A percentile compares a stretch with the other conserved stretches of the same genome.
phyloP scores from a whole-genome alignment of 2,888 invertebrate species.

The Catocala nupta region DNA sequence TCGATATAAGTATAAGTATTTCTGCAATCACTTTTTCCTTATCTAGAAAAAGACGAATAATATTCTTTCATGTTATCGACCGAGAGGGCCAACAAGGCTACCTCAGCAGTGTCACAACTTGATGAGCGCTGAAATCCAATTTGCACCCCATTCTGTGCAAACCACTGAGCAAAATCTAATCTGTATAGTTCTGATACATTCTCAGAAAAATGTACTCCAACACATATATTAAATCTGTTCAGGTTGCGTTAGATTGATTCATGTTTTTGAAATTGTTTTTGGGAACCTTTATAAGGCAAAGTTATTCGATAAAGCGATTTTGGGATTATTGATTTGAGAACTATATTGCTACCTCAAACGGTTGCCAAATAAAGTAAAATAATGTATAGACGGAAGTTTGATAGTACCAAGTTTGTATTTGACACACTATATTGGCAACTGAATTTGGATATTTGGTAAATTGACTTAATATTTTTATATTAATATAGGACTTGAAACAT shows the following conservation, averaged over 20 bases:
- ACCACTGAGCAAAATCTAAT: constrained; percentile 35
- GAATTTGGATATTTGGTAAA: too few relatives aligned
- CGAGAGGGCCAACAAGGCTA: constrained; percentile 7
- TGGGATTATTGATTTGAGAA: background rate
- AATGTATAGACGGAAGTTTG: too few relatives aligned
- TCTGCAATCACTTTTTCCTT: constrained; percentile 5
- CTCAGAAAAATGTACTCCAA: constrained; percentile 4
- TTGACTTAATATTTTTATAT: too few relatives aligned
- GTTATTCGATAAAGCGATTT: background rate
- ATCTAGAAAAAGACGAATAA: constrained; percentile 12
- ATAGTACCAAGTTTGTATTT: too few relatives aligned
- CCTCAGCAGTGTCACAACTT: constrained; percentile 32
- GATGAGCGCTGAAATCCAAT: constrained; percentile 46
- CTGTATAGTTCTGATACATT: constrained; percentile 7
- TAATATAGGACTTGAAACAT: too few relatives aligned
- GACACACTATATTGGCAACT: too few relatives aligned
- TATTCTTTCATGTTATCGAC: constrained; percentile 12
- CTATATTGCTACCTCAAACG: too few relatives aligned
- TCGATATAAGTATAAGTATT: constrained; percentile 1
- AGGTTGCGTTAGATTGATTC: constrained; percentile 11
- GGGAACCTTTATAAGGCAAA: constrained; percentile 4
- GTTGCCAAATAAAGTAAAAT: too few relatives aligned
- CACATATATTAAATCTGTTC: constrained; percentile 13
- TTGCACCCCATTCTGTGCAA: constrained; percentile 44
- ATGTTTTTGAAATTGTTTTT: constrained; percentile 6